A percentile compares a stretch with the other conserved stretches of the same genome.
Conservation (phyloP, 2,888 invertebrate genomes). For the Cryptus viduatorius region DNA sequence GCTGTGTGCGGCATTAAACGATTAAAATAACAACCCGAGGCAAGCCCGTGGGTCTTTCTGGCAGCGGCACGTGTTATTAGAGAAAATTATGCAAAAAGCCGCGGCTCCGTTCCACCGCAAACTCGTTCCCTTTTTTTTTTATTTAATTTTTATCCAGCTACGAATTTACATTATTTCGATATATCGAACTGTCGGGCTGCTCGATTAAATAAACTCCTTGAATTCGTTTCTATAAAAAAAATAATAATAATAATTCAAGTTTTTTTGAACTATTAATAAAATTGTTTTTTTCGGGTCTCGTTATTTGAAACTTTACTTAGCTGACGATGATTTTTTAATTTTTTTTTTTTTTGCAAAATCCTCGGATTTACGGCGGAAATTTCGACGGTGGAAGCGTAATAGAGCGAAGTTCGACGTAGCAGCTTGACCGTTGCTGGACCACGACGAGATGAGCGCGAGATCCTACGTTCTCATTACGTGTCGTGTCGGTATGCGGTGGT, state of each 20-base stretch:
- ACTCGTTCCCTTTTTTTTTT: slow-evolving; percentile 11
- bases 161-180: slow-evolving; percentile 22
- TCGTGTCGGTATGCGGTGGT: slow-evolving; percentile 83
- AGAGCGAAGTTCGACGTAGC: slow-evolving; percentile 40
- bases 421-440: slow-evolving; percentile 74
- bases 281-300: too few species aligned
- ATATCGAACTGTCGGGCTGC: neutral
- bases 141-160: neutral
- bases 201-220: neutral
- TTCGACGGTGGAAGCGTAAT: slow-evolving; percentile 41
- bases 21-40: slow-evolving; percentile 77
- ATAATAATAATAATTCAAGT: neutral
- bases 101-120: slow-evolving; percentile 47
- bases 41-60: slow-evolving; percentile 20
- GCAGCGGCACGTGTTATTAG: slow-evolving; percentile 76
- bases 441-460: slow-evolving; percentile 81
- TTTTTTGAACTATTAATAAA: neutral
- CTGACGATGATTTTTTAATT: neutral
- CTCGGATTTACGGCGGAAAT: slow-evolving; percentile 16
- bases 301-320: neutral
- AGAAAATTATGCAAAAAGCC: slow-evolving; percentile 79
- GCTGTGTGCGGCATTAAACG: slow-evolving; percentile 66
- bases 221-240: neutral
- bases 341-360: neutral
- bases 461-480: slow-evolving; percentile 85